Percentiles rank a stretch among this genome's conserved stretches.
These are phyloP conservation scores for Alcedo atthis DNA, from an alignment of 2,797 vertebrate genomes.

Conservation along the genomic window DNA sequence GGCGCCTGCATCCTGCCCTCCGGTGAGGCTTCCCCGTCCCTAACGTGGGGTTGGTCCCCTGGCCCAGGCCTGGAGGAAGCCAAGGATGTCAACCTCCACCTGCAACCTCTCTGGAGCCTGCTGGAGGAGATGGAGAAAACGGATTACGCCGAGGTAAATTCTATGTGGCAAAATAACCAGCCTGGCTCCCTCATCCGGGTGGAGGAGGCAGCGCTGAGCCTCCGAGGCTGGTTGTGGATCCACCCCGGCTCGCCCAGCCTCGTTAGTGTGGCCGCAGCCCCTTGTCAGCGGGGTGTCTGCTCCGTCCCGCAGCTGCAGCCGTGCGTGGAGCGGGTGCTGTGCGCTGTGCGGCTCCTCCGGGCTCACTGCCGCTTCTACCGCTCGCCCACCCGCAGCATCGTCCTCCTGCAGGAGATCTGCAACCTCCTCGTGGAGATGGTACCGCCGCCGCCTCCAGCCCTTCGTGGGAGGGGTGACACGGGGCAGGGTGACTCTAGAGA, in stretches of 20 bases:
- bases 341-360: conserved; percentile 75
- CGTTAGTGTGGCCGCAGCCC: rapidly evolving
- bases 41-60: rapidly evolving
- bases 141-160: conserved; percentile 67
- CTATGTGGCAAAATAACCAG: rapidly evolving
- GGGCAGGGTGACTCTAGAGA: rapidly evolving
- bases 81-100: conserved; percentile 70
- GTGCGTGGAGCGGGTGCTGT: conserved; percentile 65
- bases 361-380: conserved; percentile 76
- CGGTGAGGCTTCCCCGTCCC: rapidly evolving
- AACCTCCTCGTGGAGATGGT: conserved; percentile 83
- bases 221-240: not conserved
- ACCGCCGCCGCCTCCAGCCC: not conserved
- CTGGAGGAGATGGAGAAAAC: conserved; percentile 77
- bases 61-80: conserved; percentile 80
- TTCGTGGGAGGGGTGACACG: rapidly evolving
- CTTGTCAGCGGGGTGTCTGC: rapidly evolving
- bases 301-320: conserved; percentile 65
- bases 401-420: conserved; percentile 82
- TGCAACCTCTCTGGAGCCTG: conserved; percentile 69
- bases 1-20: not conserved
- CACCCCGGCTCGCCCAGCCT: rapidly evolving
- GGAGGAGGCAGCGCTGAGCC: rapidly evolving
- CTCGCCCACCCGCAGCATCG: conserved; percentile 61
- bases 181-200: rapidly evolving